Evolutionary conservation across 2,888 invertebrate species (phyloP).

Genomic region (Erebia epiphron): DNA sequence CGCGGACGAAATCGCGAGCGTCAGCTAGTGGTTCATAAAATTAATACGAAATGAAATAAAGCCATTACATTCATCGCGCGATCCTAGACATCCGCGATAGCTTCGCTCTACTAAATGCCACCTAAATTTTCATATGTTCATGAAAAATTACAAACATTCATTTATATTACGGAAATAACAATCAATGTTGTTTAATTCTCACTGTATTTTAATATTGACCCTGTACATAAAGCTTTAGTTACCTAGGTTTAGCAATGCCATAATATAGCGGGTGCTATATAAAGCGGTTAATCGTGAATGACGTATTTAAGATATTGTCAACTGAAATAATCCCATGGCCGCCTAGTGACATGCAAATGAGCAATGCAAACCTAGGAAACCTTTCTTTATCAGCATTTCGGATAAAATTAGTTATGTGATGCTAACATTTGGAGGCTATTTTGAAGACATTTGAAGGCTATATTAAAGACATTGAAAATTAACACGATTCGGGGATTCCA

Average conservation of each 20-base stretch:
- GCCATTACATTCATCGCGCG: no score
- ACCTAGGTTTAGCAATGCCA: background rate
- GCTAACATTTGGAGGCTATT: background rate
- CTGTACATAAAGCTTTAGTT: background rate
- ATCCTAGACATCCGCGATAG: no score
- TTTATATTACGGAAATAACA: background rate
- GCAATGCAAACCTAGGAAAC: background rate
- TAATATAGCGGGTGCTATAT: background rate
- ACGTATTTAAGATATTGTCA: no score
- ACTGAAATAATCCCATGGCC: no score
- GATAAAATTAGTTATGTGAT: background rate
- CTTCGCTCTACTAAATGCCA: slow-evolving; percentile 12
- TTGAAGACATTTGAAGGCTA: background rate
- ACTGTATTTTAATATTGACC: background rate
- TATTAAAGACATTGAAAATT: background rate
- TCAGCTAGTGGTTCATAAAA: no score
- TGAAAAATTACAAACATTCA: slow-evolving; percentile 21
- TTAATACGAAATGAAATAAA: no score
- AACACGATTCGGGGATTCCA: background rate
- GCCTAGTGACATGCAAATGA: no score
- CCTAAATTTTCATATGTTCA: slow-evolving; percentile 8
- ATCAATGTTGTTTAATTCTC: background rate
- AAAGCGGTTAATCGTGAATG: background rate
- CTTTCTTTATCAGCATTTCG: background rate
- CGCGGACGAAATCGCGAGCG: no score